Conservation (phyloP, 1,140 invertebrate genomes). For the Hypothenemus hampei region DNA sequence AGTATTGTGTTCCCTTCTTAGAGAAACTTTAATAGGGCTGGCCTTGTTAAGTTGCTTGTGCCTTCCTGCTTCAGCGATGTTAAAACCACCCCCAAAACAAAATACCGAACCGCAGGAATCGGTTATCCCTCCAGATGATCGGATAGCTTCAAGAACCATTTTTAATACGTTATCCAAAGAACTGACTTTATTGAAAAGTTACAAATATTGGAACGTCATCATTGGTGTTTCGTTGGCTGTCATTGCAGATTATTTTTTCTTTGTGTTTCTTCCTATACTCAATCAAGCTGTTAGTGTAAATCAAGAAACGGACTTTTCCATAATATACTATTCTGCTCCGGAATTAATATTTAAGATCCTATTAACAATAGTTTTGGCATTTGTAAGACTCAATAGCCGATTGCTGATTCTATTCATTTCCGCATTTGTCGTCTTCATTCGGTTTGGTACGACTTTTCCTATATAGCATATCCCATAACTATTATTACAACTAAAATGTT, state of each 20-base stretch:
- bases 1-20: conserved; percentile 46
- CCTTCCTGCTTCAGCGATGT: conserved; percentile 56
- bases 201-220: conserved; percentile 37
- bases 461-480: not conserved
- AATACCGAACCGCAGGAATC: conserved; percentile 17
- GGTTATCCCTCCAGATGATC: conserved; percentile 25
- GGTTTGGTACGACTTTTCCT: conserved; percentile 31
- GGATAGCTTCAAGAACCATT: conserved; percentile 23
- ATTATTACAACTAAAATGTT: not conserved
- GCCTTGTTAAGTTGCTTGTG: conserved; percentile 58
- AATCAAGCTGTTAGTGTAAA: conserved; percentile 33
- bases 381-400: conserved; percentile 33
- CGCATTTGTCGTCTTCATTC: conserved; percentile 32
- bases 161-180: conserved; percentile 9
- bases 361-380: conserved; percentile 31
- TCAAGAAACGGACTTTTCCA: conserved; percentile 31
- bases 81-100: too few species aligned
- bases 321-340: conserved; percentile 34
- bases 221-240: conserved; percentile 36
- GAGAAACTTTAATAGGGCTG: conserved; percentile 55
- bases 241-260: conserved; percentile 37
- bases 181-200: conserved; percentile 36
- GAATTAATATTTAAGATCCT: conserved; percentile 36
- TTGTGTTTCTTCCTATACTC: conserved; percentile 36
- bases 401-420: conserved; percentile 35